These are phyloP conservation scores for Physocephala rufipes DNA, from an alignment of 2,888 invertebrate genomes.

Conservation along the genomic window DNA sequence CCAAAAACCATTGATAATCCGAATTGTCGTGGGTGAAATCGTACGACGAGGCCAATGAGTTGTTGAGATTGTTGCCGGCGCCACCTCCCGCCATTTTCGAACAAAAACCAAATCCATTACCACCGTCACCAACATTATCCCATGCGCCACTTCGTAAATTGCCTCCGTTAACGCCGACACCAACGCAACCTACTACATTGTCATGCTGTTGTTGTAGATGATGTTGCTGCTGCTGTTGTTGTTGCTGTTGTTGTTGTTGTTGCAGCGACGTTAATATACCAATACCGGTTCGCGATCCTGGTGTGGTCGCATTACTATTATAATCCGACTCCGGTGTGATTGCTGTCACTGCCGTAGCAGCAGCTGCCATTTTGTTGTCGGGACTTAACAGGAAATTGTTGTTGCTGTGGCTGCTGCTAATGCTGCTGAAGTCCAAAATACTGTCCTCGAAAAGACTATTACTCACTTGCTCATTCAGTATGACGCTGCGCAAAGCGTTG, in stretches of 20 bases:
- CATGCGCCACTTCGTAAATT: conserved; percentile 52
- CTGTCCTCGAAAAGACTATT: conserved; percentile 56
- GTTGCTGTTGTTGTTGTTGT: conserved; percentile 53
- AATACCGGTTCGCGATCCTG: conserved; percentile 53
- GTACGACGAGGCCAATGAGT: conserved; percentile 66
- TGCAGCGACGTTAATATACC: conserved; percentile 49
- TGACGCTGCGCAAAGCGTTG: conserved; percentile 64
- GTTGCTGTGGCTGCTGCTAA: conserved; percentile 49
- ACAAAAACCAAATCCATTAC: conserved; percentile 45
- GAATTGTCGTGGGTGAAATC: conserved; percentile 87
- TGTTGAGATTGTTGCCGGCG: conserved; percentile 59
- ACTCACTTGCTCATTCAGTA: conserved; percentile 64
- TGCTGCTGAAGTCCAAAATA: conserved; percentile 43
- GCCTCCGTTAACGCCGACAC: conserved; percentile 56
- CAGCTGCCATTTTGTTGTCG: conserved; percentile 49
- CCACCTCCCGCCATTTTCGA: conserved; percentile 42
- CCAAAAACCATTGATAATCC: conserved; percentile 91
- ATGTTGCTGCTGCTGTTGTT: conserved; percentile 46
- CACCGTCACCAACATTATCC: conserved; percentile 49
- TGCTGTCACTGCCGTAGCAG: too few species aligned
- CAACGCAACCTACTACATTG: conserved; percentile 53
- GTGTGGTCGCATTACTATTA: conserved; percentile 65
- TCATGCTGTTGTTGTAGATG: conserved; percentile 47
- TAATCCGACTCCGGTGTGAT: conserved; percentile 65
- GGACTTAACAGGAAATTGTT: conserved; percentile 41